phyloP scores from a whole-genome alignment of 2,113 vertebrate genomes.

The Pituophis catenifer region DNA sequence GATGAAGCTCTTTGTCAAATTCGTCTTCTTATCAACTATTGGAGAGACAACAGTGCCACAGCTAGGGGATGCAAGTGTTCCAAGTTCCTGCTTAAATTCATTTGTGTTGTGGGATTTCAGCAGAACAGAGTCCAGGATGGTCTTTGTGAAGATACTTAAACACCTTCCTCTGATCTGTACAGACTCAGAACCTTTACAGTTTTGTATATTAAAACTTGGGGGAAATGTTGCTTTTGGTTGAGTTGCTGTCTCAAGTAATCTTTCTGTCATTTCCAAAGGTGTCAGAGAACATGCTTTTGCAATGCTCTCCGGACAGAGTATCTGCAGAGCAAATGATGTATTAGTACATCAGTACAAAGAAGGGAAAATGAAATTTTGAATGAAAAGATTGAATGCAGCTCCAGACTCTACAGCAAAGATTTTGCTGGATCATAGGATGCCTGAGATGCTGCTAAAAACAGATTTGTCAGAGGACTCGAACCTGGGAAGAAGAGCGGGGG shows the following conservation, averaged over 20 bases:
- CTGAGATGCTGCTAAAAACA: constrained; percentile 7
- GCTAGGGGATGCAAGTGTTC: neutral
- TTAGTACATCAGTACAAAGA: neutral
- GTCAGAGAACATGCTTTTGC: neutral
- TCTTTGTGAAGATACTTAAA: neutral
- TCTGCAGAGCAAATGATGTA: neutral
- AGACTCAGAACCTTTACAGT: neutral
- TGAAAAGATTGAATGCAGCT: neutral
- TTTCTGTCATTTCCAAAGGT: neutral
- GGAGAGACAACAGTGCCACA: neutral
- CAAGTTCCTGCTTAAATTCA: neutral
- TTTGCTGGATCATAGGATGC: neutral
- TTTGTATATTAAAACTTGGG: neutral
- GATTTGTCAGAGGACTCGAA: constrained; percentile 1
- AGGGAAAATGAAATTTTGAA: neutral
- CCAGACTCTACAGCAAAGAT: neutral
- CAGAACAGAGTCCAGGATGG: neutral
- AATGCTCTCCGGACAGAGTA: neutral
- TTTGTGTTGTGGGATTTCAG: neutral
- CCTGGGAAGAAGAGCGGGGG: neutral
- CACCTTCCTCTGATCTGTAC: neutral
- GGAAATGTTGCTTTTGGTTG: neutral
- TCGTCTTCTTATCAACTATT: neutral
- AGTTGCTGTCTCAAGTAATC: neutral
- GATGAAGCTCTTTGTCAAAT: neutral